Percentiles rank a stretch among this genome's conserved stretches.
phyloP scores from a whole-genome alignment of 2,113 vertebrate genomes.

The Aepyceros melampus region DNA sequence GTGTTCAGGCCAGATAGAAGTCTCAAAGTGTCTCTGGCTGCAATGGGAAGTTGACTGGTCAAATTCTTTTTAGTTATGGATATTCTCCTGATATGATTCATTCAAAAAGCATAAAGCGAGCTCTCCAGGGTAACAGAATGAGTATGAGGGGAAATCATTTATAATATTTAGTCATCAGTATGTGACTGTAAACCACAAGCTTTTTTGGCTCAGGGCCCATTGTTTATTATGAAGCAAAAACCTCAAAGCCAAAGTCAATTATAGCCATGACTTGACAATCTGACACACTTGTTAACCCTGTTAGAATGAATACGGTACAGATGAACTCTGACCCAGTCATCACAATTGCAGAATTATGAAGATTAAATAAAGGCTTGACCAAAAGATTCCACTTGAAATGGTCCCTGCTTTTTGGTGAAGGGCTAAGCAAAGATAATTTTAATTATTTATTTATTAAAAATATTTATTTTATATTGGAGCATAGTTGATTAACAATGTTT shows the following conservation, averaged over 20 bases:
- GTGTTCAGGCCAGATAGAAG: background rate
- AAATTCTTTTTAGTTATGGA: slow-evolving; percentile 53
- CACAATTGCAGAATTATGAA: slow-evolving; percentile 55
- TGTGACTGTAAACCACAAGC: slow-evolving; percentile 55
- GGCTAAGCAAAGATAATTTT: slow-evolving; percentile 40
- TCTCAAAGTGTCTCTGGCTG: slow-evolving; percentile 10
- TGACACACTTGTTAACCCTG: slow-evolving; percentile 69
- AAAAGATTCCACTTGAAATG: slow-evolving; percentile 50
- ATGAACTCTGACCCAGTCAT: slow-evolving; percentile 49
- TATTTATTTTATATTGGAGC: background rate
- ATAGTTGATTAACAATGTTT: background rate
- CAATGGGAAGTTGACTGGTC: background rate
- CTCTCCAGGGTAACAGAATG: slow-evolving; percentile 11
- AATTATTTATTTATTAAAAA: background rate
- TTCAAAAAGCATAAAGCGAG: slow-evolving; percentile 53
- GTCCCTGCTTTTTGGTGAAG: slow-evolving; percentile 39
- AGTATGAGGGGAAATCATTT: slow-evolving; percentile 55
- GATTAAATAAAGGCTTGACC: slow-evolving; percentile 55
- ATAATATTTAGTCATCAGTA: slow-evolving; percentile 53
- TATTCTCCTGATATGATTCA: slow-evolving; percentile 61
- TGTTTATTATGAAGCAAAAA: slow-evolving; percentile 73
- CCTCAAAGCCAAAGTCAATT: slow-evolving; percentile 73
- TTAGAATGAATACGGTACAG: slow-evolving; percentile 32
- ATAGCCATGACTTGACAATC: slow-evolving; percentile 69
- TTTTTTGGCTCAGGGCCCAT: slow-evolving; percentile 64